Percentiles rank a stretch among this genome's conserved stretches.
These are phyloP conservation scores for Acholoe squamosa DNA, from an alignment of 2,888 invertebrate species.

Conservation along the genomic window DNA sequence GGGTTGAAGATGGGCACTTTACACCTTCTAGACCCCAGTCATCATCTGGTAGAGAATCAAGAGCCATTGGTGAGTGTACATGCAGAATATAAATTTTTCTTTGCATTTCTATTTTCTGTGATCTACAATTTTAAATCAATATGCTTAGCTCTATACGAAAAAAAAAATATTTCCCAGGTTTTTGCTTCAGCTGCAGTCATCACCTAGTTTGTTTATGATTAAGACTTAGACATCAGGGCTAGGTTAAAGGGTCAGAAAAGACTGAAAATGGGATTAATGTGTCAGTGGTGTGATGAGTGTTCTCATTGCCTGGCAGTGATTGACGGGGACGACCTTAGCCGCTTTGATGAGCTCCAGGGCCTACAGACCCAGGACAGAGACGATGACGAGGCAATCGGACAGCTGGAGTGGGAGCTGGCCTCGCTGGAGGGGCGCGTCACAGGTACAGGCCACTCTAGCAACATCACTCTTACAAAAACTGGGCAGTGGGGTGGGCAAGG, in stretches of 20 bases:
- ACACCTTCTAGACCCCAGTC: background rate
- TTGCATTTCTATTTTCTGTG: background rate
- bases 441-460: conserved; percentile 35
- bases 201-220: too few species aligned
- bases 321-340: conserved; percentile 79
- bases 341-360: conserved; percentile 73
- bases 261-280: background rate
- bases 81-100: background rate
- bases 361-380: conserved; percentile 69
- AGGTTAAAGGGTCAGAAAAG: background rate
- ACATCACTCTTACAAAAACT: background rate
- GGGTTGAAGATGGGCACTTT: background rate
- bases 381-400: conserved; percentile 77
- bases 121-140: background rate
- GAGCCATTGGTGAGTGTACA: conserved; percentile 73
- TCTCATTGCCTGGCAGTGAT: conserved; percentile 74
- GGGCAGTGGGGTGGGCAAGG: too few species aligned
- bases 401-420: conserved; percentile 81
- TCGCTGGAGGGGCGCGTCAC: conserved; percentile 75
- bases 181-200: too few species aligned
- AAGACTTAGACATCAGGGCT: too few species aligned
- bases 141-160: too few species aligned
- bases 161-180: too few species aligned
- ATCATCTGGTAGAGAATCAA: conserved; percentile 71
- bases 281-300: background rate